These are phyloP conservation scores for Drosophila histrio DNA, from an alignment of 2,888 invertebrate genomes.

Conservation along the genomic window DNA sequence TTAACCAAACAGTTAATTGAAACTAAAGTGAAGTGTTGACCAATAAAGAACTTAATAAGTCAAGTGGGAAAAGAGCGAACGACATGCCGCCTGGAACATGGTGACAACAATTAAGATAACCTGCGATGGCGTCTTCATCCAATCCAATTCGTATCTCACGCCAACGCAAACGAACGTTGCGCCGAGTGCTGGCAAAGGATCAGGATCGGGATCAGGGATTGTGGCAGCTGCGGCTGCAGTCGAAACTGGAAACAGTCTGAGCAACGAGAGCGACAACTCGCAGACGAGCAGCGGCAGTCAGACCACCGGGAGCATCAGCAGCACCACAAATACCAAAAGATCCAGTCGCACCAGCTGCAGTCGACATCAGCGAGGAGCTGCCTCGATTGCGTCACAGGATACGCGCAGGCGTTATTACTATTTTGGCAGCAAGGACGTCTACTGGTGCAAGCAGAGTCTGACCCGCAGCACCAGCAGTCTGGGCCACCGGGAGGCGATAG, in stretches of 20 bases:
- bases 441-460: conserved; percentile 79
- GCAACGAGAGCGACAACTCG: conserved; percentile 70
- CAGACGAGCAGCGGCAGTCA: conserved; percentile 56
- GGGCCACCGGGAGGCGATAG: conserved; percentile 59
- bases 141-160: conserved; percentile 83
- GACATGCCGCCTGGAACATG: conserved; percentile 74
- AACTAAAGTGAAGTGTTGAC: background rate
- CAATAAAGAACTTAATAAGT: conserved; percentile 5
- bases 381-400: conserved; percentile 34
- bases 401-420: conserved; percentile 75
- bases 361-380: conserved; percentile 30
- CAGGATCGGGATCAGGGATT: conserved; percentile 6
- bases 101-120: conserved; percentile 84
- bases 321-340: conserved; percentile 24
- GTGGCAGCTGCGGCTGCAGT: conserved; percentile 14
- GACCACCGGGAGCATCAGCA: conserved; percentile 21
- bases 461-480: conserved; percentile 75
- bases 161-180: conserved; percentile 54
- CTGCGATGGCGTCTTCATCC: conserved; percentile 84
- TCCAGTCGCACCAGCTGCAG: conserved; percentile 30
- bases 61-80: conserved; percentile 10
- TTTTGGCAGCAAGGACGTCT: conserved; percentile 79
- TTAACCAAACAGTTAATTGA: background rate
- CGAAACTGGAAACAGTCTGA: conserved; percentile 32
- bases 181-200: conserved; percentile 25